Evolutionary conservation across 2,113 vertebrate species (phyloP).

Genomic region (Chinchilla lanigera): DNA sequence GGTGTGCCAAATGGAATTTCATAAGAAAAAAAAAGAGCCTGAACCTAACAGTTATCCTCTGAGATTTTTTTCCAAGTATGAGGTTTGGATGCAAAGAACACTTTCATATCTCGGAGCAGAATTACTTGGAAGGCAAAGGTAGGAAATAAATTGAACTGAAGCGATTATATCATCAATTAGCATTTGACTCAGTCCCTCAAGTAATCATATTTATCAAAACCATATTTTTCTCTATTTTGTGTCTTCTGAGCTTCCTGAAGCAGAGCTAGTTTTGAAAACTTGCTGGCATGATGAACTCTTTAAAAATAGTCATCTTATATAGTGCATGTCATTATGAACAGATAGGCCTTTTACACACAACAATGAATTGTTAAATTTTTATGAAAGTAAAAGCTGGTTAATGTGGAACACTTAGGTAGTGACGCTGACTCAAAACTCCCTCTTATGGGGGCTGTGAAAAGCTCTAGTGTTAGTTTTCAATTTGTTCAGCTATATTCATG

Average conservation of each 20-base stretch:
- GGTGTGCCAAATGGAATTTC: background rate
- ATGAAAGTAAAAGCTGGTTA: slow-evolving; percentile 30
- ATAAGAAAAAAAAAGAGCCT: background rate
- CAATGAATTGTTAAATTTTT: background rate
- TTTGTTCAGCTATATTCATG: background rate
- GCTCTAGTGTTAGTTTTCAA: background rate
- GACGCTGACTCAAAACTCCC: background rate
- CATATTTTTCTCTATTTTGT: background rate
- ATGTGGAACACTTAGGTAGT: background rate
- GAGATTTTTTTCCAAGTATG: background rate
- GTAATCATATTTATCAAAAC: slow-evolving; percentile 26
- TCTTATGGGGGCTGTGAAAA: background rate
- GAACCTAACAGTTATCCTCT: background rate
- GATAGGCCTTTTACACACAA: slow-evolving; percentile 30
- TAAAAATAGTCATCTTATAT: background rate
- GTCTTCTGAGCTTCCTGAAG: background rate
- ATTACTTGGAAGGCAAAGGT: slow-evolving; percentile 38
- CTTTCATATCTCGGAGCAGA: slow-evolving; percentile 42
- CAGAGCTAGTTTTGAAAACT: slow-evolving; percentile 2
- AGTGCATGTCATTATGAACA: background rate
- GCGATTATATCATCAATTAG: background rate
- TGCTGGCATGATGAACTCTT: background rate
- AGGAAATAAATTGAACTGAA: slow-evolving; percentile 41
- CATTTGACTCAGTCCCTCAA: slow-evolving; percentile 14
- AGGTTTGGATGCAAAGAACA: background rate